Evolutionary conservation across 2,888 invertebrate species (phyloP).

Genomic region (Geotrupes spiniger): DNA sequence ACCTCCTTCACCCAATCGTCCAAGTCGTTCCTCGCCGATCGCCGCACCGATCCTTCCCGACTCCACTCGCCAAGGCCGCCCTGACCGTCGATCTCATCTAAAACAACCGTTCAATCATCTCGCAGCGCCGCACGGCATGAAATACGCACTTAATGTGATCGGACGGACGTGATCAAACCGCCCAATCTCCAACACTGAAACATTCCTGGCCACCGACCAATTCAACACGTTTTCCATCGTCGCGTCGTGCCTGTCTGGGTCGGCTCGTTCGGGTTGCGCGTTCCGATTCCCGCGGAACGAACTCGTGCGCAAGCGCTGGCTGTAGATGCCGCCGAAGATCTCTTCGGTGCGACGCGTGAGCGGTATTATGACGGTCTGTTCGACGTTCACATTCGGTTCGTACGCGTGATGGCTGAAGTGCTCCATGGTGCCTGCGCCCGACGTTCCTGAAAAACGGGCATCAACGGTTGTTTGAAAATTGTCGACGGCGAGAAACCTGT

Average conservation of each 20-base stretch:
- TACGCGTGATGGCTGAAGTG: constrained; percentile 64
- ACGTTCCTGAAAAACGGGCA: constrained; percentile 40
- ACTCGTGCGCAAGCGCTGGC: constrained; percentile 35
- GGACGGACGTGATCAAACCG: background rate
- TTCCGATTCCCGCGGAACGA: background rate
- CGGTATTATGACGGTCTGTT: constrained; percentile 63
- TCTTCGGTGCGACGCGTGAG: constrained; percentile 64
- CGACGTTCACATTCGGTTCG: constrained; percentile 54
- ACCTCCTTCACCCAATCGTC: constrained; percentile 44
- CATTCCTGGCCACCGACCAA: constrained; percentile 48
- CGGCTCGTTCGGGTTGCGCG: background rate
- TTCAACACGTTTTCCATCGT: constrained; percentile 45
- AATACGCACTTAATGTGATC: background rate
- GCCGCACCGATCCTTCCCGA: background rate
- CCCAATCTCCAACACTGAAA: constrained; percentile 33
- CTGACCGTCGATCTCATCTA: background rate
- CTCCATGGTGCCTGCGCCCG: constrained; percentile 54
- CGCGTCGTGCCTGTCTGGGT: constrained; percentile 26
- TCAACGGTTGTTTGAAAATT: background rate
- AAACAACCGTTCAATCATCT: constrained; percentile 15
- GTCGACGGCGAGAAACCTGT: constrained; percentile 31
- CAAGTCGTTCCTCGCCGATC: constrained; percentile 20
- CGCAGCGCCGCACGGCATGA: too few species aligned
- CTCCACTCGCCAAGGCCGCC: background rate
- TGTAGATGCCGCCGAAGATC: constrained; percentile 51